phyloP scores from a whole-genome alignment of 2,888 invertebrate genomes.

The Arrhopalites spinosus region DNA sequence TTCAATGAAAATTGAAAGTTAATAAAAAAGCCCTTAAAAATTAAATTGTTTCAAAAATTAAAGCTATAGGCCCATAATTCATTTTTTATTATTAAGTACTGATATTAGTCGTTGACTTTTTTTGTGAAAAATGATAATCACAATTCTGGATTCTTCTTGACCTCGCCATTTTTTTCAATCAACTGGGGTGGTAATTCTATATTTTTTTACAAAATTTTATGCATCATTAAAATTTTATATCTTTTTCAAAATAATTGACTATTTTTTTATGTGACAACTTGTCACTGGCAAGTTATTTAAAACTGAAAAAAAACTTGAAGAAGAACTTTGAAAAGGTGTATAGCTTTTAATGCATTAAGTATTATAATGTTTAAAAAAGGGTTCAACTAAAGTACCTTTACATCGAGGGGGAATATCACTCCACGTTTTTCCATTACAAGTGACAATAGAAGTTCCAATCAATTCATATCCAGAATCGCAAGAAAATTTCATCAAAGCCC shows the following conservation, averaged over 20 bases:
- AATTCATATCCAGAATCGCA: slow-evolving; percentile 45
- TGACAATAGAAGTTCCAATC: slow-evolving; percentile 27
- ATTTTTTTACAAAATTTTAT: not conserved
- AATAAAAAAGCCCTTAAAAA: not conserved
- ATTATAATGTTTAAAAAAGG: no score
- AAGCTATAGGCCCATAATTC: not conserved
- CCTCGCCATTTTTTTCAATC: not conserved
- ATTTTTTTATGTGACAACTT: slow-evolving; percentile 18
- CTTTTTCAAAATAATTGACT: not conserved
- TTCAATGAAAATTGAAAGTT: no score
- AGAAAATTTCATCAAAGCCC: slow-evolving; percentile 48
- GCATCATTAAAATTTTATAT: not conserved
- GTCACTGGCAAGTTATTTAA: no score
- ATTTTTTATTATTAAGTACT: no score
- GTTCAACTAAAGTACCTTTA: no score
- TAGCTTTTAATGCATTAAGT: no score
- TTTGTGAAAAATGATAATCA: not conserved
- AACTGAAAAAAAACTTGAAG: no score
- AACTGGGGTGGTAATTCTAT: not conserved
- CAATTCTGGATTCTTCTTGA: not conserved
- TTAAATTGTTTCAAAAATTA: no score
- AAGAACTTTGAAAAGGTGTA: no score
- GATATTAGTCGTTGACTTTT: no score
- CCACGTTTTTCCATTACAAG: slow-evolving; percentile 50
- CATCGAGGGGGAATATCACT: slow-evolving; percentile 50